A percentile compares a stretch with the other conserved stretches of the same genome.
These are phyloP conservation scores for Hippolais icterina DNA, from an alignment of 2,113 vertebrate species.

Conservation along the genomic window DNA sequence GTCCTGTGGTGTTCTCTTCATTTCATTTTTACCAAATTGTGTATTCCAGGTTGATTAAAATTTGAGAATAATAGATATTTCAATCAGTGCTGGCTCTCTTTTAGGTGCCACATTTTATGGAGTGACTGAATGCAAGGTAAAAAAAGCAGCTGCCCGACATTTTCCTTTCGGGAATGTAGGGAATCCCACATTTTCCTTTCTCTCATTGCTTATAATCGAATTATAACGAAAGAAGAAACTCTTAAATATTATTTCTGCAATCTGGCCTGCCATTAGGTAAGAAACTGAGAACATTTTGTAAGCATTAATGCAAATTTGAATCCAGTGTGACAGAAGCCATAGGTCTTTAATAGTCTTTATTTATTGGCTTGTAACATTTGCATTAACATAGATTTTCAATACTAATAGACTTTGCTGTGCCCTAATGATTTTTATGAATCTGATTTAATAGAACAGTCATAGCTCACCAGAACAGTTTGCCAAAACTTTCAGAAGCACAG, in stretches of 20 bases:
- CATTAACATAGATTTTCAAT: background rate
- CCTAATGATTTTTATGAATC: background rate
- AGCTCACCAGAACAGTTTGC: background rate
- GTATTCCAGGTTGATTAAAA: background rate
- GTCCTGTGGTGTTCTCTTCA: background rate
- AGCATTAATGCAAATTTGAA: background rate
- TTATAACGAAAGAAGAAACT: background rate
- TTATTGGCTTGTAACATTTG: background rate
- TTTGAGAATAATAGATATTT: background rate
- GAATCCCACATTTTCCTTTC: background rate
- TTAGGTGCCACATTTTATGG: rapidly evolving
- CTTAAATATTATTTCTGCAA: background rate
- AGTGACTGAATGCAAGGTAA: background rate
- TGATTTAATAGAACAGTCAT: background rate
- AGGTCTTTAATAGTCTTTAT: background rate
- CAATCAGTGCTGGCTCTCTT: background rate
- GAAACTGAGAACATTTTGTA: background rate
- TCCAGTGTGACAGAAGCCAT: background rate
- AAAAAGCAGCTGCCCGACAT: background rate
- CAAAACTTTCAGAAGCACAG: background rate
- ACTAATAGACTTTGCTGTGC: background rate
- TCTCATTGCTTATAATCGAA: background rate
- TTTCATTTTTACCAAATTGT: background rate
- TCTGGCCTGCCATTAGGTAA: background rate
- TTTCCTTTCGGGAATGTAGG: background rate